Evolutionary conservation across 2,113 vertebrate genomes (phyloP), one percentile per base, ranked within the genome.

Genomic region (Python bivittatus): DNA sequence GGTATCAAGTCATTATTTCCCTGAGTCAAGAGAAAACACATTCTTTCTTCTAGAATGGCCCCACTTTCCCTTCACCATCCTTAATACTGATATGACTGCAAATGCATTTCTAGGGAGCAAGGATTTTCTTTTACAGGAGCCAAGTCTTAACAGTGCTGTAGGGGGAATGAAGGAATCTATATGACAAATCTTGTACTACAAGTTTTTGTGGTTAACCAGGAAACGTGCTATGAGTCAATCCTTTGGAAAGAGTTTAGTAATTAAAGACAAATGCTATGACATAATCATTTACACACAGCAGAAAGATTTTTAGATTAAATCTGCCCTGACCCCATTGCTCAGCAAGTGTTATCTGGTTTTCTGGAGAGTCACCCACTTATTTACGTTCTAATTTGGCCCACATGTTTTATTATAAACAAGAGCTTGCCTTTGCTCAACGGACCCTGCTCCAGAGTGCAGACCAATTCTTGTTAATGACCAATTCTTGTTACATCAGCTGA

Each of bases 251-350:
- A 97, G 95, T 96, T 97, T 96, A 96, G 95, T 98, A 98, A 98
- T 98, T 98, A 98, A 98, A 98, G 97, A 98, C 98, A 98, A 98
- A 98, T 98, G 98, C 96, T 97, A 97, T 98, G 98, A 98, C 98
- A 98, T 98, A 98, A 98, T 97, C 97, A 98, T 98, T 98, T 97
- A 98, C 97, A 97, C 0, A 17, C 96, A 97, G 97, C 95, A 96
- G 97, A 97, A 96, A 97, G 96, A 97, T 95, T 97, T 97, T 96
- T 96, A 97, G 98, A 98, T 98, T 97, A 97, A 97, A 98, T 98
- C 96, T 97, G 97, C 96, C 96, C 94, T 97, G 97, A 97, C 97
- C 91, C 97, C 93, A 95, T 97, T 96, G 98, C 98, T 98, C 97
- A 91, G 97, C 97, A 98, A 98, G 97, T 98, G 98, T 98, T 98